These are phyloP conservation scores for Euphonia xanthogaster DNA, from an alignment of 2,797 vertebrate species.

Conservation along the genomic window DNA sequence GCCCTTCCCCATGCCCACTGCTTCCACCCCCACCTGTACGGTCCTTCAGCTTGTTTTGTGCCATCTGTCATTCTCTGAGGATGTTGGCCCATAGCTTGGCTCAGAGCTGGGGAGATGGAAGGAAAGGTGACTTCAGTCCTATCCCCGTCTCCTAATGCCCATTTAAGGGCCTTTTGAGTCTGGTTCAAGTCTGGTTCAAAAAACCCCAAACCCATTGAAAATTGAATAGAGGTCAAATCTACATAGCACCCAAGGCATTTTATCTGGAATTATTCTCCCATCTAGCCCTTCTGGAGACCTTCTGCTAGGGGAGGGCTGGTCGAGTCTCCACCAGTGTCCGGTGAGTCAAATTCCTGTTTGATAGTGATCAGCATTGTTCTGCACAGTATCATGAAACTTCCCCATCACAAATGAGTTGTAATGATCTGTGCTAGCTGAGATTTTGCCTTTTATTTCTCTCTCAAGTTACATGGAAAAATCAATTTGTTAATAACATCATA, in stretches of 20 bases:
- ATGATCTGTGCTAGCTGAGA: slow-evolving; percentile 8
- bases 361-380: not conserved
- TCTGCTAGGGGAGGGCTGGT: not conserved
- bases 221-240: not conserved
- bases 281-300: not conserved
- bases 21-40: not conserved
- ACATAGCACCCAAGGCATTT: fast-evolving
- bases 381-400: not conserved
- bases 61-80: not conserved
- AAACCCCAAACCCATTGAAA: fast-evolving
- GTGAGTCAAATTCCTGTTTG: not conserved
- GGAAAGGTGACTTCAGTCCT: not conserved
- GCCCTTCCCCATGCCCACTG: not conserved
- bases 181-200: not conserved
- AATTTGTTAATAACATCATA: slow-evolving; percentile 10
- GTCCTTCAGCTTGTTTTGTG: not conserved
- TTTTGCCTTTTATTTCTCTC: slow-evolving; percentile 47
- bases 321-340: not conserved
- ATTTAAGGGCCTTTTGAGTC: not conserved
- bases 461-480: slow-evolving; percentile 50
- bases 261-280: not conserved
- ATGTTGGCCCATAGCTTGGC: not conserved
- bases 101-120: not conserved
- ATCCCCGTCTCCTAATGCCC: fast-evolving
- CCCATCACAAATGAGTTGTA: not conserved